These are phyloP conservation scores for Rhipidura dahli DNA, from an alignment of 2,113 vertebrate species.

Conservation along the genomic window DNA sequence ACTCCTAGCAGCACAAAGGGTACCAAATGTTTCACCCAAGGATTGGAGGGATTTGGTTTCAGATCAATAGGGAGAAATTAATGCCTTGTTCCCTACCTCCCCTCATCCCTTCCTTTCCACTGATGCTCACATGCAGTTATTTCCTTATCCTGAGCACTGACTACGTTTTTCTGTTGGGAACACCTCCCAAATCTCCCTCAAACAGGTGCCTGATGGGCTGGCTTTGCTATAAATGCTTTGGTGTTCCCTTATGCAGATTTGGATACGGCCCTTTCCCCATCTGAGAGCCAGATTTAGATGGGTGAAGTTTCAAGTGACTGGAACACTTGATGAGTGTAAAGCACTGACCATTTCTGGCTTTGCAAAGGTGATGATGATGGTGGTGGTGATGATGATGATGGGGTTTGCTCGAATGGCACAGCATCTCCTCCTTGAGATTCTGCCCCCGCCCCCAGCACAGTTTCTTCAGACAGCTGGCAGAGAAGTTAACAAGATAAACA, in stretches of 20 bases:
- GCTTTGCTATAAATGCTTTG: not conserved
- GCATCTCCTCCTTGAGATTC: not conserved
- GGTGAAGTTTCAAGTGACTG: not conserved
- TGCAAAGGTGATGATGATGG: not conserved
- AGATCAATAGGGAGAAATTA: not conserved
- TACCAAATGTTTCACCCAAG: not conserved
- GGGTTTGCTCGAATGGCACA: not conserved
- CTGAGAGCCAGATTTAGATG: not conserved
- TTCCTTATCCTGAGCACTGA: not conserved
- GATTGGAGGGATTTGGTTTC: not conserved
- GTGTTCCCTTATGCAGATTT: not conserved
- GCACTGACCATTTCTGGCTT: not conserved
- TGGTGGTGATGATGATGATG: not conserved
- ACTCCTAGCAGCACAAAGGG: not conserved
- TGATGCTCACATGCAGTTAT: not conserved
- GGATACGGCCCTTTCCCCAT: not conserved
- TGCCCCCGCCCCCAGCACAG: not conserved
- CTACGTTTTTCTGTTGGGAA: not conserved
- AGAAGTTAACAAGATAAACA: not conserved
- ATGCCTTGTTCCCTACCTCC: not conserved
- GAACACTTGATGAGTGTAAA: not conserved
- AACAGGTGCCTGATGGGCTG: fast-evolving
- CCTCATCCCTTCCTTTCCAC: not conserved
- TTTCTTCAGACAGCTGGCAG: not conserved
- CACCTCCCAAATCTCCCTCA: not conserved